These are phyloP conservation scores for Loris lydekkerianus DNA, from an alignment of 2,797 vertebrate species.

Conservation along the genomic window DNA sequence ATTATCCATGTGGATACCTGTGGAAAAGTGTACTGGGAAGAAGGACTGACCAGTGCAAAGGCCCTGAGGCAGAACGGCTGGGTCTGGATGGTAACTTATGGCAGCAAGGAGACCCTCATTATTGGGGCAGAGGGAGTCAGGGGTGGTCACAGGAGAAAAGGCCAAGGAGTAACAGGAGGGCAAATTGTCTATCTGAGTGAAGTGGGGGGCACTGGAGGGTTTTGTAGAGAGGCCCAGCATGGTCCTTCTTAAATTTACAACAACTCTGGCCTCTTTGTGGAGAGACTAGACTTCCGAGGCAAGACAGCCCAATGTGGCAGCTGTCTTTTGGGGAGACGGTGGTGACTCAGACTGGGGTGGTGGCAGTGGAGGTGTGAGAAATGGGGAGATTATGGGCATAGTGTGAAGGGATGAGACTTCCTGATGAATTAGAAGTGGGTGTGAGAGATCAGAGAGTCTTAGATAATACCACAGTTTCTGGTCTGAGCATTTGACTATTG, in stretches of 20 bases:
- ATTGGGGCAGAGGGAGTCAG: neutral
- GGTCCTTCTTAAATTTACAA: neutral
- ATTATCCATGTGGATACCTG: neutral
- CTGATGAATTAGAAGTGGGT: neutral
- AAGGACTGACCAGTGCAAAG: neutral
- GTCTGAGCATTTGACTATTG: neutral
- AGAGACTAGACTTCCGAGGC: neutral
- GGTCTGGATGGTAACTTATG: neutral
- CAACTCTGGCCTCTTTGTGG: neutral
- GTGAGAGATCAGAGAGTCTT: neutral
- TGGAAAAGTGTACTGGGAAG: neutral
- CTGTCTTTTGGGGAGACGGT: neutral
- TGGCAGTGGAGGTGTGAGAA: neutral
- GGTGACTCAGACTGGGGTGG: neutral
- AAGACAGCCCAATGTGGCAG: neutral
- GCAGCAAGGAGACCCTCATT: neutral
- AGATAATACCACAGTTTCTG: neutral
- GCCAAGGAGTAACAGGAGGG: neutral
- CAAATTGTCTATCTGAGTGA: neutral
- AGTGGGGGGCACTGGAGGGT: neutral
- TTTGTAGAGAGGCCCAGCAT: neutral
- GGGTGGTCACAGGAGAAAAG: neutral
- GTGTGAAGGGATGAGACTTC: conserved; percentile 17
- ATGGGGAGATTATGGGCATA: neutral
- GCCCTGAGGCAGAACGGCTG: neutral